These are phyloP conservation scores for Myiopsitta monachus DNA, from an alignment of 2,113 vertebrate species.

Conservation along the genomic window DNA sequence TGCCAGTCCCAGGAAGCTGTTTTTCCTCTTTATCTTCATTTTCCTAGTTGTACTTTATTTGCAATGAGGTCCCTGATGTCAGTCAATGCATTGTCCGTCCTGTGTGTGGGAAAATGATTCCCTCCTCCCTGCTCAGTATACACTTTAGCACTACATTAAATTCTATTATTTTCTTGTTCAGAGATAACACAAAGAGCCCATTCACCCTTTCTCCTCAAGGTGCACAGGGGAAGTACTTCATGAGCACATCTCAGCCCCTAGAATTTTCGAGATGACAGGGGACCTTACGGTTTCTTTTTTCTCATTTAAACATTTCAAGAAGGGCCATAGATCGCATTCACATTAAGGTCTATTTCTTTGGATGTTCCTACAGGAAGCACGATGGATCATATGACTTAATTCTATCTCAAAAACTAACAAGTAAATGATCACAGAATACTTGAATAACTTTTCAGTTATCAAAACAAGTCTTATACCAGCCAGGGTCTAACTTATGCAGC, in stretches of 20 bases:
- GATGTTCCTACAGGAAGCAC: slow-evolving; percentile 2
- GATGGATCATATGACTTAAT: background rate
- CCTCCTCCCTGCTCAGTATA: background rate
- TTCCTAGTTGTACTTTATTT: background rate
- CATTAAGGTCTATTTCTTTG: background rate
- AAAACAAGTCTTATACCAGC: background rate
- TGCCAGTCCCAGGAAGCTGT: background rate
- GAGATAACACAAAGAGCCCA: background rate
- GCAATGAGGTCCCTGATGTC: background rate
- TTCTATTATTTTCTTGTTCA: background rate
- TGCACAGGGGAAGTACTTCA: background rate
- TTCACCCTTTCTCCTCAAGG: background rate
- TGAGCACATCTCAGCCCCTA: background rate
- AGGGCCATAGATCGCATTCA: background rate
- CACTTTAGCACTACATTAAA: background rate
- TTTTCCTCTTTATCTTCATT: background rate
- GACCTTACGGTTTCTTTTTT: background rate
- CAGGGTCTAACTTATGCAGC: background rate
- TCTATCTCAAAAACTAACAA: background rate
- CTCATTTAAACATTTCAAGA: slow-evolving; percentile 13
- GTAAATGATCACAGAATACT: background rate
- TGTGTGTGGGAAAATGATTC: background rate
- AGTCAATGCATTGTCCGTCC: background rate
- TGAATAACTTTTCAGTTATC: slow-evolving; percentile 25
- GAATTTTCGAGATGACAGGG: background rate